Evolutionary conservation across 2,888 invertebrate species (phyloP), one percentile per base, ranked within the genome.

Genomic region (Acrobasis consociella): DNA sequence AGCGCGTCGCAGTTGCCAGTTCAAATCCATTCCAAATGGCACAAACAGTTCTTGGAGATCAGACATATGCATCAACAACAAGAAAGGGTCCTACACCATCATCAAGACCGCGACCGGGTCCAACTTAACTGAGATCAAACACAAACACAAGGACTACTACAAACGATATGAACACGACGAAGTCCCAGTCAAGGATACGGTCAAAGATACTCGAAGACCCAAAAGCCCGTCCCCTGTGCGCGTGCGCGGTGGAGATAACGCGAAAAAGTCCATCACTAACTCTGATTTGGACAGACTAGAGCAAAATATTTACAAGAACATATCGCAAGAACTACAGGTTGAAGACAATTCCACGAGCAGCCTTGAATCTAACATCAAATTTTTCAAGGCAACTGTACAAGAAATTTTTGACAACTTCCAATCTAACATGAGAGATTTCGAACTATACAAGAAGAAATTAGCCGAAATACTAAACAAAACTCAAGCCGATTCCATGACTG

Each of bases 381-480:
- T 87, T 61, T 89, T 91, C 65, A 89, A 80, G 74, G 79, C 77
- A 0, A 87, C 89, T 0, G 86, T 91, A 0, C 81, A 86, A 69
- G 82, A 87, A 64, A 87, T 92, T 56, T 89, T 91, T 58, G 83
- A 86, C 38, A 87, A 83, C 52, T 91, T 89, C 67, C 79, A 88
- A 64, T 69, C 77, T 0, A 83, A 73, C 62, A 83, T 89, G 86
- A 67, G 73, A 22, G 90, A 90, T 62, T 86, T 85, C 64, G 89
- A 91, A 66, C 58, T 73, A 2, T 90, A 87, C 66, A 91, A 89
- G 67, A 73, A 77, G 56, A 83, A 83, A 63, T 91, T 85, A 69
- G 70, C 86, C n/a, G 85, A 85, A 5, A 89, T 91, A 58, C 67
- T 91, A 39, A 72, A 72, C 7, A 88, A 82, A 63, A 86, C 79